Percentiles rank a stretch among this genome's conserved stretches.
Conservation (phyloP, 2,888 invertebrate species). For the Harmothoe impar region DNA sequence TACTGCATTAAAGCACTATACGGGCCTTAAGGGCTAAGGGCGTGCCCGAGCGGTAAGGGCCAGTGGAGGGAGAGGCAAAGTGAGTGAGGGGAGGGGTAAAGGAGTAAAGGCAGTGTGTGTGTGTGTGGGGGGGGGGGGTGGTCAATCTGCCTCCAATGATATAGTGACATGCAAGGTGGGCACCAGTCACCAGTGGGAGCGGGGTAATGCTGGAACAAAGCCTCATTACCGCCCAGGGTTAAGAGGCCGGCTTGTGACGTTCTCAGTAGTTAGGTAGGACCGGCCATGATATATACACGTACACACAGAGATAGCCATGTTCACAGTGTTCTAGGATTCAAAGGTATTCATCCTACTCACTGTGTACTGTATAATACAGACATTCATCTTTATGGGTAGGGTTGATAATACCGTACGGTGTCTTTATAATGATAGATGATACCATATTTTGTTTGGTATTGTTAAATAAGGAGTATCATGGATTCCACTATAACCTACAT, state of each 20-base stretch:
- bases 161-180: neutral
- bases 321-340: too few species aligned
- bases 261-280: neutral
- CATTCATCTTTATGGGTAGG: too few species aligned
- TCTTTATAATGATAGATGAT: too few species aligned
- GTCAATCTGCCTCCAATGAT: neutral
- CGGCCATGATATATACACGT: neutral
- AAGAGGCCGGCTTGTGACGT: neutral
- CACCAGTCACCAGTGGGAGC: constrained; percentile 5
- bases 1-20: too few species aligned
- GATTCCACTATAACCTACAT: too few species aligned
- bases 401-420: too few species aligned
- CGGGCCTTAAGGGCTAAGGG: neutral
- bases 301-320: too few species aligned
- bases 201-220: constrained; percentile 1
- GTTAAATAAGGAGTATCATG: too few species aligned
- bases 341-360: too few species aligned
- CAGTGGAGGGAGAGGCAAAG: neutral
- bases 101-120: neutral
- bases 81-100: neutral
- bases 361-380: too few species aligned
- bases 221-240: neutral
- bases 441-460: too few species aligned
- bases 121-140: neutral
- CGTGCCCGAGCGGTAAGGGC: neutral